These are phyloP conservation scores for Theretra japonica DNA, from an alignment of 2,888 invertebrate genomes.

Conservation along the genomic window DNA sequence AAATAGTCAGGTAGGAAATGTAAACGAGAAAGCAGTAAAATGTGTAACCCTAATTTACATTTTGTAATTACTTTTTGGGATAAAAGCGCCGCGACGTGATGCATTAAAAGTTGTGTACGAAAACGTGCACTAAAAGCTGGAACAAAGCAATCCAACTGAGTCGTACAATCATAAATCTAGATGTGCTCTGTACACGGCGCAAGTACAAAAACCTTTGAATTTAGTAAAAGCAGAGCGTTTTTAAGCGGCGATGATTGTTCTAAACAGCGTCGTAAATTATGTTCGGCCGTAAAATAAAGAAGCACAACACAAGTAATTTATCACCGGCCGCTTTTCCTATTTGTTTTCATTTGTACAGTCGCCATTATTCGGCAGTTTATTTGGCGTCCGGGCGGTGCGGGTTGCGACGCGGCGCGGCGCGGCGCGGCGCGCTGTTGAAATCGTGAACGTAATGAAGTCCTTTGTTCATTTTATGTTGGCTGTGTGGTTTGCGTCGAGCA, in stretches of 20 bases:
- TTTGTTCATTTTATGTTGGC: constrained; percentile 50
- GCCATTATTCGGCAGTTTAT: constrained; percentile 70
- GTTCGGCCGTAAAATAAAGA: constrained; percentile 64
- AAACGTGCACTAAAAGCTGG: constrained; percentile 17
- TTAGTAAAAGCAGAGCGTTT: constrained; percentile 41
- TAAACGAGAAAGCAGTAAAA: not conserved
- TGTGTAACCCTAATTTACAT: not conserved
- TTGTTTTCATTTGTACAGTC: constrained; percentile 73
- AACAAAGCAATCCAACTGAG: not conserved
- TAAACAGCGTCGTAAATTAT: constrained; percentile 59
- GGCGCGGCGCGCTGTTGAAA: constrained; percentile 38
- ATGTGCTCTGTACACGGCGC: not conserved
- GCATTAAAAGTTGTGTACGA: constrained; percentile 21
- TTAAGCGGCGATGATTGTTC: constrained; percentile 48
- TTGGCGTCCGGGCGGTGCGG: constrained; percentile 56
- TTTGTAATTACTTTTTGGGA: constrained; percentile 22
- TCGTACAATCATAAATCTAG: constrained; percentile 29
- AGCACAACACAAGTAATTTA: constrained; percentile 62
- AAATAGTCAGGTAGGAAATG: not conserved
- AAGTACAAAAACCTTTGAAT: constrained; percentile 23
- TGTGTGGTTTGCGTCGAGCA: constrained; percentile 23
- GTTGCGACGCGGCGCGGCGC: constrained; percentile 34
- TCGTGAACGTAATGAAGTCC: constrained; percentile 65
- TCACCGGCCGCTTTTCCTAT: constrained; percentile 65
- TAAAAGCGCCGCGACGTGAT: constrained; percentile 1